A percentile compares a stretch with the other conserved stretches of the same genome.
These are phyloP conservation scores for Ruditapes philippinarum DNA, from an alignment of 1,140 invertebrate genomes.

Conservation along the genomic window DNA sequence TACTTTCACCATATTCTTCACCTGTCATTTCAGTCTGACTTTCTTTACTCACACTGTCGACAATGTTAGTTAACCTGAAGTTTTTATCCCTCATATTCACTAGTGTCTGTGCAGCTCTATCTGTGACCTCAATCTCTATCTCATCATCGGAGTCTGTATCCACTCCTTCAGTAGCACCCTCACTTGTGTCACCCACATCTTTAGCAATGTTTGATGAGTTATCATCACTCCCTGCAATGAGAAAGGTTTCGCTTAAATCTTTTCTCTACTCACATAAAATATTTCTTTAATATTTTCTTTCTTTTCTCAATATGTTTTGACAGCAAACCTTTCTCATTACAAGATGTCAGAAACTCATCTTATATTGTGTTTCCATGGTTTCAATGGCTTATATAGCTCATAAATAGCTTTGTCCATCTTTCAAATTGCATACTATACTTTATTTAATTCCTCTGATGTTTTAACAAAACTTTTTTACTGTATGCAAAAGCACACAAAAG, in stretches of 20 bases:
- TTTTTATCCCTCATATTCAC: slow-evolving; percentile 58
- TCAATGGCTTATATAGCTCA: no score
- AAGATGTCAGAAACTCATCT: no score
- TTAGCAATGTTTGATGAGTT: not conserved
- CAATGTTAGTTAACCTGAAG: not conserved
- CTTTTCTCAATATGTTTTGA: no score
- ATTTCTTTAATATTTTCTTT: no score
- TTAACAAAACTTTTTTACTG: no score
- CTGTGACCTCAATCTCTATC: slow-evolving; percentile 49
- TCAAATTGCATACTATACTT: no score
- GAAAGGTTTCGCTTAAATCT: slow-evolving; percentile 62
- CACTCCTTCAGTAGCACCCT: not conserved
- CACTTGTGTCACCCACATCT: not conserved
- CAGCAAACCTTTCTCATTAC: slow-evolving; percentile 48
- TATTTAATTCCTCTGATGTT: no score
- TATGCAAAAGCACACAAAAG: no score
- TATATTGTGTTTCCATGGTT: no score
- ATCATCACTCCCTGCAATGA: slow-evolving; percentile 58
- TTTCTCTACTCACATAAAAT: no score
- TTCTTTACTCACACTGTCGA: not conserved
- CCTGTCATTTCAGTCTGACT: slow-evolving; percentile 37
- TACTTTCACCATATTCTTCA: not conserved
- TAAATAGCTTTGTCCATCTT: no score
- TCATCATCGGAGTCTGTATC: slow-evolving; percentile 27
- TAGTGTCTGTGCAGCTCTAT: slow-evolving; percentile 55